Percentiles rank a stretch among this genome's conserved stretches.
These are phyloP conservation scores for Drosophila sp. DNA, from an alignment of 1,140 invertebrate genomes.

Conservation along the genomic window DNA sequence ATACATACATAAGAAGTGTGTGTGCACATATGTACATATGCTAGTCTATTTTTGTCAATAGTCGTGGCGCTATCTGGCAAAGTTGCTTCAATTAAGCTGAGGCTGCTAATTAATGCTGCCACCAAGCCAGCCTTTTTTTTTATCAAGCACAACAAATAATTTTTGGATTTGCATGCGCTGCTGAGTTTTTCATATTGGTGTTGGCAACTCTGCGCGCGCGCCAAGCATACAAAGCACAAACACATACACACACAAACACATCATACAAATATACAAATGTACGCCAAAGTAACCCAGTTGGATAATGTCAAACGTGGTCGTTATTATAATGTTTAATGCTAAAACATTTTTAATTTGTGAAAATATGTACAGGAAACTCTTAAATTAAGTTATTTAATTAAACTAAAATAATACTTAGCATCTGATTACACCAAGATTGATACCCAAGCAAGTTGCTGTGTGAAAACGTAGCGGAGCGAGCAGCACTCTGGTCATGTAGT, in stretches of 20 bases:
- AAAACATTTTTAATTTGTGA: not conserved
- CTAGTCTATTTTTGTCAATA: constrained; percentile 39
- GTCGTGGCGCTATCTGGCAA: constrained; percentile 18
- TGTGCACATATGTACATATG: constrained; percentile 10
- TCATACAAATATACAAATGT: constrained; percentile 32
- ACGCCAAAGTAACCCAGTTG: constrained; percentile 45
- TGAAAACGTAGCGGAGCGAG: constrained; percentile 15
- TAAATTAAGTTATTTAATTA: not conserved
- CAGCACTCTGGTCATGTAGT: constrained; percentile 16
- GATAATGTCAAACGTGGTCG: not conserved
- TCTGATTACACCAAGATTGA: no score
- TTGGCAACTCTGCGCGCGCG: constrained; percentile 67
- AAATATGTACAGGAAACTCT: no score
- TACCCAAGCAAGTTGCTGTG: not conserved
- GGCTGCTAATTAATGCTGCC: constrained; percentile 50
- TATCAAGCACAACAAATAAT: constrained; percentile 39
- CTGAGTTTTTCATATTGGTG: constrained; percentile 41
- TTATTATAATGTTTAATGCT: not conserved
- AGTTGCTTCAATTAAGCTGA: constrained; percentile 38
- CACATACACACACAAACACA: constrained; percentile 11
- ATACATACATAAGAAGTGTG: constrained; percentile 3
- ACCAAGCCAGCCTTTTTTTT: constrained; percentile 36
- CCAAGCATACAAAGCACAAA: constrained; percentile 66
- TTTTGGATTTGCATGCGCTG: constrained; percentile 43
- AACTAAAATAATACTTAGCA: not conserved